phyloP scores from a whole-genome alignment of 2,113 vertebrate genomes.

The Ciconia maguari region DNA sequence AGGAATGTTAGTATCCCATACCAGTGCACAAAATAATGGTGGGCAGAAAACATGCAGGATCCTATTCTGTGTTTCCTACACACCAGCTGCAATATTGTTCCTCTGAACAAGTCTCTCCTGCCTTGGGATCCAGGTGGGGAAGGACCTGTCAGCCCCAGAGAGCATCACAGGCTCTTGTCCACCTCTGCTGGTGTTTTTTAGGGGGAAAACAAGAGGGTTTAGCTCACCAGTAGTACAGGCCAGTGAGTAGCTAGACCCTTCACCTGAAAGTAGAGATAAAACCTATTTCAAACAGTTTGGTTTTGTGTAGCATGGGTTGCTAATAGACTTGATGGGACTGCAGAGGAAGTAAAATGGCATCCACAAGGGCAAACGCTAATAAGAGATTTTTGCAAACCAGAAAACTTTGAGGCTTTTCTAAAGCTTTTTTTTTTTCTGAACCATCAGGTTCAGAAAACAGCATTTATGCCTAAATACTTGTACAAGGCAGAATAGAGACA shows the following conservation, averaged over 20 bases:
- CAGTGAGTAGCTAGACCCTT: background rate
- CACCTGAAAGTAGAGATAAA: background rate
- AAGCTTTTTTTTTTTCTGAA: background rate
- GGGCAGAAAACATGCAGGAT: background rate
- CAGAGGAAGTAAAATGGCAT: background rate
- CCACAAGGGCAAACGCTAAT: accelerated
- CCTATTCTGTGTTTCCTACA: background rate
- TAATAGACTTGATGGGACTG: background rate
- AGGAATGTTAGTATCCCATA: background rate
- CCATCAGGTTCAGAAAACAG: background rate
- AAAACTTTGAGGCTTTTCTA: background rate
- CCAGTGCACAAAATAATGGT: background rate
- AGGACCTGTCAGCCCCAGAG: background rate
- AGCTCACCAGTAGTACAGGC: background rate
- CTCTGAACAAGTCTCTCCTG: background rate
- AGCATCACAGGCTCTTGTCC: background rate
- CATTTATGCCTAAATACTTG: background rate
- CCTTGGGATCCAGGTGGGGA: background rate
- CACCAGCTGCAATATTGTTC: background rate
- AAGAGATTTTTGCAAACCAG: background rate
- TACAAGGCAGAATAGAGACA: background rate
- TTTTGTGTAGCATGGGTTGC: background rate
- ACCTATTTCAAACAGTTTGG: background rate
- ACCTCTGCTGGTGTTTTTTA: background rate
- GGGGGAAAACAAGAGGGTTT: background rate